Evolutionary conservation across 2,113 vertebrate genomes (phyloP), one percentile per base, ranked within the genome.

Genomic region (Chitala chitala): DNA sequence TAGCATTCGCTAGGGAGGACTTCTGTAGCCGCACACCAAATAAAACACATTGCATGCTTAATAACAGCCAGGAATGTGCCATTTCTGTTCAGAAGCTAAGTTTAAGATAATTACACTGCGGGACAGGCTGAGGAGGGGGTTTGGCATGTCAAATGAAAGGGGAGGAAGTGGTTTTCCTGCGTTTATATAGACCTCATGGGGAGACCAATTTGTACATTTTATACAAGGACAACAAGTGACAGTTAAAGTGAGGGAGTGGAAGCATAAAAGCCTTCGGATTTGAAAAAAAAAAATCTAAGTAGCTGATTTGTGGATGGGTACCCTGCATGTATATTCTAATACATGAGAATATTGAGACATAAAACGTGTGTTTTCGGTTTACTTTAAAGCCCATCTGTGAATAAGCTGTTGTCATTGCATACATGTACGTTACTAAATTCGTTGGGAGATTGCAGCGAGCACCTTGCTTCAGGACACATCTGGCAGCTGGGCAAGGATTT

Each of bases 161-260:
- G 13, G 4, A 17, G 38, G 8, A 33, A 70, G 69, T 13, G 50
- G 20, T 51, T 9, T 70, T 31, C 50, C 48, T 70, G 40, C 44
- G 38, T 53, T 54, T 26, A 48, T 26, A 36, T 38, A 26, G 12
- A 6, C n/a, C 50, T 50, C 15, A 2, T 13, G 50, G 69, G 59
- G 48, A 17, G 29, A 53, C 8, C 31, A 36, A 33, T 63, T 63
- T 36, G 10, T 29, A 15, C 13, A 31, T 17, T 54, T 5, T 54
- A n/a, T n/a, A n/a, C n/a, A n/a, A n/a, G n/a, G n/a, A n/a, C 29
- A 63, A 15, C 7, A 33, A 70, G 68, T 3, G 9, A 53, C 29
- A 70, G n/a, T 53, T 53, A 70, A 53, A 70, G n/a, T 38, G 68
- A 54, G 68, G 33, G 69, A 54, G 7, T 70, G 31, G 17, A 70